Conservation (phyloP, 2,888 invertebrate species). For the Hydrotaea cyrtoneurina region DNA sequence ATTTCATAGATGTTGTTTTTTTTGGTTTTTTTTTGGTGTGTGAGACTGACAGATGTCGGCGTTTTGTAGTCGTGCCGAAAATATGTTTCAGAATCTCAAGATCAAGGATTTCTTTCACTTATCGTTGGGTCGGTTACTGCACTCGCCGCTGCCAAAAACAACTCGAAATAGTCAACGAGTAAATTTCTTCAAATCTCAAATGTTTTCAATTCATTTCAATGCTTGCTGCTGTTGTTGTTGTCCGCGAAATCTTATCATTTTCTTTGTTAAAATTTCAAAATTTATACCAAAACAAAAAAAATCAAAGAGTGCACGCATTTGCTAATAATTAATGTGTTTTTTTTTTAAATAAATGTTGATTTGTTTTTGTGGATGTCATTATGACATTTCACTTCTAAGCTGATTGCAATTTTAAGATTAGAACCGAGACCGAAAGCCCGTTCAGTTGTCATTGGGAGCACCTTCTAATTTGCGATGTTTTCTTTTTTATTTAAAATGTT, state of each 20-base stretch:
- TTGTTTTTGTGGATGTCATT: background rate
- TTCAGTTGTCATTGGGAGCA: background rate
- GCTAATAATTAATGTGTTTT: background rate
- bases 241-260: conserved; percentile 28
- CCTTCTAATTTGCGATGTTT: no score
- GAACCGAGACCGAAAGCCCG: background rate
- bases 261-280: conserved; percentile 21
- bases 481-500: no score
- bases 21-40: background rate
- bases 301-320: conserved; percentile 61
- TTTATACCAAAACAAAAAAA: background rate
- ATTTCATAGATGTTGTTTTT: background rate
- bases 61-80: background rate
- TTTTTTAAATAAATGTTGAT: background rate
- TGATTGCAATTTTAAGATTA: conserved; percentile 22
- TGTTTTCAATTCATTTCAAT: conserved; percentile 8
- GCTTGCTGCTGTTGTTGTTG: conserved; percentile 19
- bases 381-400: conserved; percentile 23
- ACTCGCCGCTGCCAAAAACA: conserved; percentile 65
- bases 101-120: conserved; percentile 75
- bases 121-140: conserved; percentile 75
- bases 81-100: conserved; percentile 70
- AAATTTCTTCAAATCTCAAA: conserved; percentile 46
- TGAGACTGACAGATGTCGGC: background rate
- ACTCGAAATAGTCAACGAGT: conserved; percentile 65